phyloP scores from a whole-genome alignment of 2,797 vertebrate genomes.

The Eulemur rubriventer region DNA sequence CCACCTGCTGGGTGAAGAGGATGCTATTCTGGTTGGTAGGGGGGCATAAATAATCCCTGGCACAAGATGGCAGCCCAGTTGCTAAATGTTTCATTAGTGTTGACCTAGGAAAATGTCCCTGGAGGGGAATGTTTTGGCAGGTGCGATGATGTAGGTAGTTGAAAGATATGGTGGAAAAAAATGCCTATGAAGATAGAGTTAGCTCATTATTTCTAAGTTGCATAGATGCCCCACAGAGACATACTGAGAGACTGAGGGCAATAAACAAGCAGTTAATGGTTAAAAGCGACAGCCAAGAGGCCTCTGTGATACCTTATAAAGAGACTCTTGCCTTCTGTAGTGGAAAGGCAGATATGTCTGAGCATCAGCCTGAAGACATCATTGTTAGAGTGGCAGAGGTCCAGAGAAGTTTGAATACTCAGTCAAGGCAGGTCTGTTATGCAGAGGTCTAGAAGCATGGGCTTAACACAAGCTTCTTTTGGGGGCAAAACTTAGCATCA shows the following conservation, averaged over 20 bases:
- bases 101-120: not conserved
- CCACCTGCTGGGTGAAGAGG: not conserved
- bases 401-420: not conserved
- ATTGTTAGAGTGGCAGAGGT: not conserved
- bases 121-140: not conserved
- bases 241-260: not conserved
- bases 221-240: not conserved
- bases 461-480: not conserved
- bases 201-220: not conserved
- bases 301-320: not conserved
- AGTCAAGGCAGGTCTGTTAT: not conserved
- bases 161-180: not conserved
- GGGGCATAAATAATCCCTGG: not conserved
- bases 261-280: not conserved
- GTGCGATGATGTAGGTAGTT: not conserved
- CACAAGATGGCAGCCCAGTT: not conserved
- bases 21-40: not conserved
- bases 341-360: not conserved
- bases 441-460: not conserved
- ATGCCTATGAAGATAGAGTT: not conserved
- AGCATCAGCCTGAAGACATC: not conserved
- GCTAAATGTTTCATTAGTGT: not conserved
- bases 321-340: not conserved
- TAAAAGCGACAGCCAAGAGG: not conserved
- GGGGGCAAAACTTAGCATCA: not conserved